These are phyloP conservation scores for Philereme vetulata DNA, from an alignment of 2,888 invertebrate genomes.

Conservation along the genomic window DNA sequence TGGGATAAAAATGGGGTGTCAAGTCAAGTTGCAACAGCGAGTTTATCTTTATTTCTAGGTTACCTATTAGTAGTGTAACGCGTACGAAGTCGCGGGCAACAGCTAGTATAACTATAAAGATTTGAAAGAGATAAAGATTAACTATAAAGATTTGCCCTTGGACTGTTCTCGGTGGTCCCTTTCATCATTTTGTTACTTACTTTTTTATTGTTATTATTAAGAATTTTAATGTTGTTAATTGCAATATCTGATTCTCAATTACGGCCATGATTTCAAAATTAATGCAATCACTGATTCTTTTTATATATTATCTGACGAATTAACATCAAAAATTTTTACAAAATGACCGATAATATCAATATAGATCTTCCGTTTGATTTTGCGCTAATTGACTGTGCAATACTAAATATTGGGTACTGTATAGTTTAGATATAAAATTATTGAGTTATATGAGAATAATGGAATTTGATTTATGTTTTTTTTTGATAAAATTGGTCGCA, in stretches of 20 bases:
- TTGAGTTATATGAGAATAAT: slow-evolving; percentile 59
- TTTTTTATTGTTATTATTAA: slow-evolving; percentile 82
- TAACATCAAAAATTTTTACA: slow-evolving; percentile 34
- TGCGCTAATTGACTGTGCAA: slow-evolving; percentile 74
- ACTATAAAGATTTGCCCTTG: slow-evolving; percentile 69
- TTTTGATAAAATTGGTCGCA: slow-evolving; percentile 43
- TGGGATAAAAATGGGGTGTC: too few relatives aligned
- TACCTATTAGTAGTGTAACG: too few relatives aligned
- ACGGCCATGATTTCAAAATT: slow-evolving; percentile 45
- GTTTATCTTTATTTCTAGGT: too few relatives aligned
- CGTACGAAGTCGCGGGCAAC: too few relatives aligned
- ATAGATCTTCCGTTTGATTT: slow-evolving; percentile 63
- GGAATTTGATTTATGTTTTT: slow-evolving; percentile 56
- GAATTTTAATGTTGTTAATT: slow-evolving; percentile 81
- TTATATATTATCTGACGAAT: slow-evolving; percentile 28
- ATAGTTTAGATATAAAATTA: slow-evolving; percentile 63
- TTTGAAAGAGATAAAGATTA: too few relatives aligned
- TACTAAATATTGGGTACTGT: slow-evolving; percentile 70
- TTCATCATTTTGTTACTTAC: slow-evolving; percentile 78
- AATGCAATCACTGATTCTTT: slow-evolving; percentile 45
- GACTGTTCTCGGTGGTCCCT: slow-evolving; percentile 78
- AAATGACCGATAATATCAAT: slow-evolving; percentile 26
- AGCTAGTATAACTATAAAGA: slow-evolving; percentile 53
- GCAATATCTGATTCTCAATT: slow-evolving; percentile 57
- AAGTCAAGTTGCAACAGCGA: too few relatives aligned